These are phyloP conservation scores for Oxyura jamaicensis DNA, from an alignment of 2,113 vertebrate genomes.

Conservation along the genomic window DNA sequence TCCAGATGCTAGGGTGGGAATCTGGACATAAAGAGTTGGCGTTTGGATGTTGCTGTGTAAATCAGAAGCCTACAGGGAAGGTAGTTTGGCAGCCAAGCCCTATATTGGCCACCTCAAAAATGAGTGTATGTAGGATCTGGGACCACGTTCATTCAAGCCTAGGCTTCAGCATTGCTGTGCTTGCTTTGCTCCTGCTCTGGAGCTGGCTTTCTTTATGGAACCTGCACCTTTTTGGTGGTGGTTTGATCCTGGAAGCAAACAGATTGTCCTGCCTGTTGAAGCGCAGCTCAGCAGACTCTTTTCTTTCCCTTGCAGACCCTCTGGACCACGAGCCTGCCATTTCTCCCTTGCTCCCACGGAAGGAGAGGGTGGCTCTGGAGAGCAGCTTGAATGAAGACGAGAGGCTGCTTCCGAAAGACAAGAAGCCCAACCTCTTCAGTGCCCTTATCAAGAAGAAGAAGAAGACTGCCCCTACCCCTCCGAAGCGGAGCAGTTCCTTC, in stretches of 20 bases:
- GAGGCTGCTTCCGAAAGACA: conserved; percentile 89
- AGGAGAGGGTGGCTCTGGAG: conserved; percentile 85
- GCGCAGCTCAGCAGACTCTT: background rate
- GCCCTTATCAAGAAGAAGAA: conserved; percentile 97
- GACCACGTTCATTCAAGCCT: background rate
- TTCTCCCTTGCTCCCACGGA: conserved; percentile 91
- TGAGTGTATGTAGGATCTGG: background rate
- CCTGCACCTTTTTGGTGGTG: background rate
- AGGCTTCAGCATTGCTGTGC: background rate
- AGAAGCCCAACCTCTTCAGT: conserved; percentile 89
- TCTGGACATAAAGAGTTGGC: background rate
- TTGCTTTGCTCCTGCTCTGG: background rate
- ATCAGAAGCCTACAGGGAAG: background rate
- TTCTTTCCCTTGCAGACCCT: conserved; percentile 76
- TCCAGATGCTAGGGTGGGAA: background rate
- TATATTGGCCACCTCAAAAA: background rate
- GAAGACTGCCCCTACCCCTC: conserved; percentile 90
- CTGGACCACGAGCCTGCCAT: conserved; percentile 84
- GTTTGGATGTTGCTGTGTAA: background rate
- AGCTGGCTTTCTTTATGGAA: background rate
- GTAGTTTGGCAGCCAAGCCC: background rate
- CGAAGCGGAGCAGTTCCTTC: conserved; percentile 96
- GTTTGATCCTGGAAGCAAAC: background rate
- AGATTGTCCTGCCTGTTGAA: background rate
- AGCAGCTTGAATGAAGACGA: conserved; percentile 89